Percentiles rank a stretch among this genome's conserved stretches.
These are phyloP conservation scores for Myotis daubentonii DNA, from an alignment of 2,797 vertebrate genomes.

Conservation along the genomic window DNA sequence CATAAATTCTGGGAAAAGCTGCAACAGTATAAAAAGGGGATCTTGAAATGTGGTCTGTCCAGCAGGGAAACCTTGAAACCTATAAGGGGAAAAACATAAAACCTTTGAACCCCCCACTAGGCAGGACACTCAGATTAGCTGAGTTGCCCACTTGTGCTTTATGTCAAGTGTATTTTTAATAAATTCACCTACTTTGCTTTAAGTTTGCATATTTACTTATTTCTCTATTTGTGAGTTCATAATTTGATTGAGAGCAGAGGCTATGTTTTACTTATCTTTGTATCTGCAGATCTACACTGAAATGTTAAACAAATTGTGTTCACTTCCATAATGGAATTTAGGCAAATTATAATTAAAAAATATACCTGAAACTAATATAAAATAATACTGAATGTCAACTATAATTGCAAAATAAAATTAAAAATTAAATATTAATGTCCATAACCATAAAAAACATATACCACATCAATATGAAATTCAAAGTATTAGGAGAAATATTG, in stretches of 20 bases:
- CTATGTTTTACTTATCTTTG: not conserved
- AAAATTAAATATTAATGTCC: not conserved
- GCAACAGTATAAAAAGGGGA: not conserved
- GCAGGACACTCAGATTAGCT: not conserved
- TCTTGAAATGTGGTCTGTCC: not conserved
- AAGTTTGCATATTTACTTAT: not conserved
- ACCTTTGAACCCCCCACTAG: not conserved
- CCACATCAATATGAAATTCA: slow-evolving; percentile 1
- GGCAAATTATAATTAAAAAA: not conserved
- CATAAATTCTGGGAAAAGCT: not conserved
- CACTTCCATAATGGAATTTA: not conserved
- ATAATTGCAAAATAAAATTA: not conserved
- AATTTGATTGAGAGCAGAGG: not conserved
- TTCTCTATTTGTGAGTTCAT: not conserved
- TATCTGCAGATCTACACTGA: not conserved
- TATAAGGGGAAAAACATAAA: not conserved
- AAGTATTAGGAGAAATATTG: slow-evolving; percentile 1
- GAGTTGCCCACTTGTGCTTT: not conserved
- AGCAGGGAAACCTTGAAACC: not conserved
- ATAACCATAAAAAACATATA: not conserved
- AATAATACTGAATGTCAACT: not conserved
- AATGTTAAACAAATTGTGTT: not conserved
- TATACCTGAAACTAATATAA: not conserved
- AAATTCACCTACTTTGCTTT: not conserved
- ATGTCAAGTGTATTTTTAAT: not conserved